A percentile compares a stretch with the other conserved stretches of the same genome.
phyloP scores from a whole-genome alignment of 2,113 vertebrate genomes.

The Pseudorhombus dupliciocellatus region DNA sequence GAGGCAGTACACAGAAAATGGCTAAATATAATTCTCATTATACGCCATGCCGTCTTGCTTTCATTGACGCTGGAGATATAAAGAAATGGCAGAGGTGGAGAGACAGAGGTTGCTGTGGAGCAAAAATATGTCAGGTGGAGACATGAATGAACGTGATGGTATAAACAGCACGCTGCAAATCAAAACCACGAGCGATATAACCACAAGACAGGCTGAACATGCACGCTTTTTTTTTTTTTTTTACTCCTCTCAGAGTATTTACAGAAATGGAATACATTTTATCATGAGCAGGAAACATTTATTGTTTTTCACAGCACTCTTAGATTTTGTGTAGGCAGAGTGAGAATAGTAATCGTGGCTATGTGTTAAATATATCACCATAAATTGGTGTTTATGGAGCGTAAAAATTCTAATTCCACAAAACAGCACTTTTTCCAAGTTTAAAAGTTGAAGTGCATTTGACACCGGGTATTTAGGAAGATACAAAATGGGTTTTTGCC shows the following conservation, averaged over 20 bases:
- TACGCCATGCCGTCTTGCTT: slow-evolving; percentile 41
- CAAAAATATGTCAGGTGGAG: slow-evolving; percentile 65
- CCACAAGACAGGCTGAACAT: slow-evolving; percentile 29
- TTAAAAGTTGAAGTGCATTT: slow-evolving; percentile 6
- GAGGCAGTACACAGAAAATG: slow-evolving; percentile 51
- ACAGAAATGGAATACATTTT: neutral
- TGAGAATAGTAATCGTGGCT: neutral
- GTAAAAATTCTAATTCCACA: no score
- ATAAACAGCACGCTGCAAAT: slow-evolving; percentile 52
- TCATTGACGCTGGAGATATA: slow-evolving; percentile 66
- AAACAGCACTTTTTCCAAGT: neutral
- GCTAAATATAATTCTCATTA: slow-evolving; percentile 77
- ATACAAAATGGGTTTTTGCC: slow-evolving; percentile 31
- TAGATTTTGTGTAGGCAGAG: neutral
- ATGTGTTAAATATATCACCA: neutral
- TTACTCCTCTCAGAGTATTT: slow-evolving; percentile 1
- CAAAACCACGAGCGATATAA: slow-evolving; percentile 49
- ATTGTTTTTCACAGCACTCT: neutral
- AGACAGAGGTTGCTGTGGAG: slow-evolving; percentile 51
- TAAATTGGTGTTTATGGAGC: neutral
- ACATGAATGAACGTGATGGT: slow-evolving; percentile 62
- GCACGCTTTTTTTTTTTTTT: slow-evolving; percentile 17
- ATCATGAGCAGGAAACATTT: neutral
- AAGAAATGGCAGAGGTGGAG: slow-evolving; percentile 58
- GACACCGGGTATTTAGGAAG: slow-evolving; percentile 24